phyloP scores from a whole-genome alignment of 1,140 invertebrate species.

The Bradysia coprophila region DNA sequence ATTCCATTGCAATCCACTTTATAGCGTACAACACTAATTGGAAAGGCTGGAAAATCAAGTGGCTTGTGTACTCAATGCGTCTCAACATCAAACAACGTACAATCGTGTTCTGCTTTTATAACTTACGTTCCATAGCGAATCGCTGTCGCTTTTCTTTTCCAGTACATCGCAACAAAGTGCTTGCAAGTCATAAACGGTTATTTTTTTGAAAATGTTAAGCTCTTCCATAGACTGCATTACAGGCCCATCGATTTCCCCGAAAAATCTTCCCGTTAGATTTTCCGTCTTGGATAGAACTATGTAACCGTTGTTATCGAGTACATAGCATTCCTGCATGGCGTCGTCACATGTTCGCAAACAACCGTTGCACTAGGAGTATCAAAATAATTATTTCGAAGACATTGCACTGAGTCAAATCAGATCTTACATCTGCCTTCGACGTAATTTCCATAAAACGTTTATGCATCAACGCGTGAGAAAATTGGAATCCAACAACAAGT shows the following conservation, averaged over 20 bases:
- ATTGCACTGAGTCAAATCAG: too few species aligned
- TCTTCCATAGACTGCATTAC: slow-evolving; percentile 61
- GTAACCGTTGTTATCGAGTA: slow-evolving; percentile 80
- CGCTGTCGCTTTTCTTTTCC: slow-evolving; percentile 3
- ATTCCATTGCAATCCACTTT: slow-evolving; percentile 11
- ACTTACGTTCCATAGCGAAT: background rate
- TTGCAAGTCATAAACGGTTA: slow-evolving; percentile 74
- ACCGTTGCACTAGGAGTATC: slow-evolving; percentile 23
- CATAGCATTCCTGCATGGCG: slow-evolving; percentile 52
- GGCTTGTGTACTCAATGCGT: too few species aligned
- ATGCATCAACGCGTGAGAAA: slow-evolving; percentile 44
- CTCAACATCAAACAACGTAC: too few species aligned
- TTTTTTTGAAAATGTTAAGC: slow-evolving; percentile 50
- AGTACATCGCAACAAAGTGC: slow-evolving; percentile 37
- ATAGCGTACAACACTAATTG: background rate
- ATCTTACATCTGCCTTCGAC: slow-evolving; percentile 21
- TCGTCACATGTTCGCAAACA: slow-evolving; percentile 32
- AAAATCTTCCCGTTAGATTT: slow-evolving; percentile 59
- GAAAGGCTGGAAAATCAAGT: background rate
- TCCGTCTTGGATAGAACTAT: slow-evolving; percentile 54
- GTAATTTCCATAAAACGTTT: slow-evolving; percentile 53
- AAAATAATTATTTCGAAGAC: too few species aligned
- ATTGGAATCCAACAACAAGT: slow-evolving; percentile 73
- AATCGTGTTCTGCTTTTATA: background rate
- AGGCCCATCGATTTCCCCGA: slow-evolving; percentile 62